phyloP scores from a whole-genome alignment of 2,113 vertebrate genomes.

The Thunnus thynnus region DNA sequence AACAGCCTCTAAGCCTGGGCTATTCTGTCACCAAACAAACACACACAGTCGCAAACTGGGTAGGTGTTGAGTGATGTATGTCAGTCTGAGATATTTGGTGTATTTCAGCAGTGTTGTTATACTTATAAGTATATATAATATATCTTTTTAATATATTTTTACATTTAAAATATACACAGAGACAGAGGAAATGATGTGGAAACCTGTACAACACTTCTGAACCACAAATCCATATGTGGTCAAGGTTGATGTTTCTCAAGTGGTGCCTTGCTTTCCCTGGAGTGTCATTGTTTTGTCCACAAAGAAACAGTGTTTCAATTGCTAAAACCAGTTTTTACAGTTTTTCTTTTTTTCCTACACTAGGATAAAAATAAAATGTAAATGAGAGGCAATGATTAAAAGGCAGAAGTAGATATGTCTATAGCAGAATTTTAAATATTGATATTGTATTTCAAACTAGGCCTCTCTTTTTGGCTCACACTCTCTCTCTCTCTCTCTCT shows the following conservation, averaged over 20 bases:
- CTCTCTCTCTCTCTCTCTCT: neutral
- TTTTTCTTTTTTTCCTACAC: neutral
- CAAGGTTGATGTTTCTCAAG: neutral
- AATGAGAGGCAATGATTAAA: too few species aligned
- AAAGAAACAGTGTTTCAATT: neutral
- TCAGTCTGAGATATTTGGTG: neutral
- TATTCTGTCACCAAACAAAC: slow-evolving; percentile 36
- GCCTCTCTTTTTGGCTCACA: too few species aligned
- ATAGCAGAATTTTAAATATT: neutral
- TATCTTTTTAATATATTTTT: too few species aligned
- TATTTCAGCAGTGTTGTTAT: neutral
- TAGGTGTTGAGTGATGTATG: neutral
- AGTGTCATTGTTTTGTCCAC: neutral
- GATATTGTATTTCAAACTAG: neutral
- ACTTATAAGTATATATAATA: too few species aligned
- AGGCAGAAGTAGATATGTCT: neutral
- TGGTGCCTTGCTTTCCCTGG: neutral
- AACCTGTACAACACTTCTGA: too few species aligned
- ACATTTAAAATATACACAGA: too few species aligned
- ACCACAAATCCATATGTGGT: neutral
- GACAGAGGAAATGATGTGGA: too few species aligned
- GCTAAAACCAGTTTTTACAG: neutral
- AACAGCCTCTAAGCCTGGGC: slow-evolving; percentile 27
- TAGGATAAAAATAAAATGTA: too few species aligned
- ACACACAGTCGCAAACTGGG: neutral